Evolutionary conservation across 2,797 vertebrate genomes (phyloP).

Genomic region (Pipistrellus pipistrellus): DNA sequence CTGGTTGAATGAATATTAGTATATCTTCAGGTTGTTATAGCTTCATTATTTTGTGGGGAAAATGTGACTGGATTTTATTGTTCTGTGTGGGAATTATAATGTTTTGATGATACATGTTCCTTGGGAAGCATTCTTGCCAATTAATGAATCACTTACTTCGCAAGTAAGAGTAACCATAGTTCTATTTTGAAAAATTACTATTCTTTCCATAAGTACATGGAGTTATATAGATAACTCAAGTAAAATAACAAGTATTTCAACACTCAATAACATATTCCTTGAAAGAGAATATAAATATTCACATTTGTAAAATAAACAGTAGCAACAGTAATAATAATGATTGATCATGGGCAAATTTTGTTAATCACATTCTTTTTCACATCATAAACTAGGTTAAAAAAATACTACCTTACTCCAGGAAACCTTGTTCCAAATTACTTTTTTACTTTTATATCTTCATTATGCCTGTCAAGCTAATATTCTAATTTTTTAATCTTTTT

Average conservation of each 20-base stretch:
- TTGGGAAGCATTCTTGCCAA: background rate
- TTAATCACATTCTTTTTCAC: background rate
- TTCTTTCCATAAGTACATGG: background rate
- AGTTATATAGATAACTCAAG: background rate
- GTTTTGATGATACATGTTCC: background rate
- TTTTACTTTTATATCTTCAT: background rate
- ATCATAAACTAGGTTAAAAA: background rate
- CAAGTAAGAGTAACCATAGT: background rate
- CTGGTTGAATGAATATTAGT: background rate
- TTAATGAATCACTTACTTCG: conserved; percentile 15
- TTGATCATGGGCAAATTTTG: background rate
- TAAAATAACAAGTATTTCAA: background rate
- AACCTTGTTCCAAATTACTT: background rate
- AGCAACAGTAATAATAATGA: background rate
- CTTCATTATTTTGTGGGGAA: conserved; percentile 21
- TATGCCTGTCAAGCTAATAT: background rate
- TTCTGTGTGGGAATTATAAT: background rate
- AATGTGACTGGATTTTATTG: background rate
- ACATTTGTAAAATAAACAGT: background rate
- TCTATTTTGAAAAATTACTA: conserved; percentile 13
- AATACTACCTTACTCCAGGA: background rate
- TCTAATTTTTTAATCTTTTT: background rate
- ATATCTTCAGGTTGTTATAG: background rate
- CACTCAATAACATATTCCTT: background rate
- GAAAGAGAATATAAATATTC: background rate